Conservation (phyloP, 2,113 vertebrate species). For the Actenoides lindsayi region DNA sequence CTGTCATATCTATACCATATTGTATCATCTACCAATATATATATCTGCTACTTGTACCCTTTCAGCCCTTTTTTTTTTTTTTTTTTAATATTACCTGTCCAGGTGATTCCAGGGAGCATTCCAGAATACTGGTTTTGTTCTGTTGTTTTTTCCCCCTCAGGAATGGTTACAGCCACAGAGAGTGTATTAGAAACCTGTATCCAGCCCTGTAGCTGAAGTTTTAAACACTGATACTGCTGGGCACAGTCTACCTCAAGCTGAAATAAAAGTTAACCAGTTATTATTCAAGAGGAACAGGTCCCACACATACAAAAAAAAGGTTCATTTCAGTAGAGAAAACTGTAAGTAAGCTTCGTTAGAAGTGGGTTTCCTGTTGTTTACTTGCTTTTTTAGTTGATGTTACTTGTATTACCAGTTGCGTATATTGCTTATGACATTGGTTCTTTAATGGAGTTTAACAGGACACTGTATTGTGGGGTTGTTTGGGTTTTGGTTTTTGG, state of each 20-base stretch:
- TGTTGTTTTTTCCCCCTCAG: background rate
- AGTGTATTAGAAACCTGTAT: background rate
- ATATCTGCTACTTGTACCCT: background rate
- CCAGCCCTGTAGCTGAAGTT: background rate
- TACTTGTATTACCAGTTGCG: background rate
- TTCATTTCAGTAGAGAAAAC: background rate
- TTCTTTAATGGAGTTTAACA: background rate
- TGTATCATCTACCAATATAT: background rate
- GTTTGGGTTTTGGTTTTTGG: background rate
- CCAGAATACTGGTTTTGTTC: background rate
- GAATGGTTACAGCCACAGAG: background rate
- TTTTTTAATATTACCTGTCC: background rate
- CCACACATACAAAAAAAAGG: fast-evolving
- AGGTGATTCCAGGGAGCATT: background rate
- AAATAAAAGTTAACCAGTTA: background rate
- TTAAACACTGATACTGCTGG: background rate
- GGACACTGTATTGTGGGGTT: too few species aligned
- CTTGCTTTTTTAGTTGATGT: background rate
- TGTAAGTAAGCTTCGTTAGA: background rate
- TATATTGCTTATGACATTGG: background rate
- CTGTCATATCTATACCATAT: background rate
- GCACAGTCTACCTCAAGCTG: background rate
- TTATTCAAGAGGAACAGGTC: background rate
- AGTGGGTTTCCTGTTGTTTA: background rate
- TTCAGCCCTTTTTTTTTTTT: background rate